Base-by-base conservation (phyloP, 2,888 invertebrate species). In the Ceraclea dissimilis region DNA sequence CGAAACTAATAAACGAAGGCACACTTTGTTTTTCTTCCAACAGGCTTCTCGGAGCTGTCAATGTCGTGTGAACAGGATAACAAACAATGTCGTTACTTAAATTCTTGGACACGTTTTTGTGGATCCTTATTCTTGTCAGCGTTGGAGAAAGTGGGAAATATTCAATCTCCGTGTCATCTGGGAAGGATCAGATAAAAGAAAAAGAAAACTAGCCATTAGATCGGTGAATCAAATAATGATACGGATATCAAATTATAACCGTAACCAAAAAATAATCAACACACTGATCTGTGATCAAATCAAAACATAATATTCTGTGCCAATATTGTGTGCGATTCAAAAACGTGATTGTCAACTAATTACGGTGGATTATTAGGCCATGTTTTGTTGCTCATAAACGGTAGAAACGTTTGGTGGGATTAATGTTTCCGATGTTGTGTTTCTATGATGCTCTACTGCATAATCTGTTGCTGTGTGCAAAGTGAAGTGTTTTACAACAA, bases 91-190 rank as follows among this genome's bases (percentile, higher is more conserved):
- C 71, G 58, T 72, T 70, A 16, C 70, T 69, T 47, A 72, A 72
- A 52, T 70, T 63, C 59, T 71, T 70, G 58, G 78, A 76, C 58
- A 73, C 71, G 67, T 79, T 82, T 75, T 85, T 86, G 70, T 86
- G 86, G 51, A 88, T 82, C 69, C 86, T 80, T 68, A 90, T 88
- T 76, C 87, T 85, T 65, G 88, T 90, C 68, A 89, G 74, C 63
- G 87, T 89, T 50, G 88, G 84, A 62, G 89, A 86, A 67, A 89
- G 86, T 67, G 89, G 88, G 72, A 87, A 85, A 72, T 88, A 90
- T 77, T 90, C 88, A 69, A 89, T 84, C 75, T 85, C 84, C 66
- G 84, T 76, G 68, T 85, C 82, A 78, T 87, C 88, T 87, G 86
- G 75, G 82, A 77, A 82, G 73, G 69, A 60, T 47, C 31, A 51